Evolutionary conservation across 2,888 invertebrate genomes (phyloP).

Genomic region (Sinopyrophorus schimmeli): DNA sequence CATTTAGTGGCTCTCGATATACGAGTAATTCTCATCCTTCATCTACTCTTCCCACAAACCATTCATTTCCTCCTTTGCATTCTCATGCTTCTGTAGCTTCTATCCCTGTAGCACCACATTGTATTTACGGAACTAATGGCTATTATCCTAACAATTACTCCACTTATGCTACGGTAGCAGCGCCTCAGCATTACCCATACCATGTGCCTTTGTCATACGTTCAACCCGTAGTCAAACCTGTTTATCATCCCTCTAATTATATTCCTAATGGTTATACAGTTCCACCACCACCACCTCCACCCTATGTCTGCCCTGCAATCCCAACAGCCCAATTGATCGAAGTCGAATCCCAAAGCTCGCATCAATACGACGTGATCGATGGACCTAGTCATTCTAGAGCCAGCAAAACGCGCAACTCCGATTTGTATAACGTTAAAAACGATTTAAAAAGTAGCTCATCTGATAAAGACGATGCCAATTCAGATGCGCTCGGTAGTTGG

Average conservation of each 20-base stretch:
- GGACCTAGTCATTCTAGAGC: conserved; percentile 28
- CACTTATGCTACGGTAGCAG: conserved; percentile 30
- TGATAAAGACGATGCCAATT: conserved; percentile 63
- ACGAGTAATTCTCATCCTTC: conserved; percentile 27
- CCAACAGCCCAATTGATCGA: conserved; percentile 73
- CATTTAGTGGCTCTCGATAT: conserved; percentile 39
- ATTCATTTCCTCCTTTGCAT: conserved; percentile 45
- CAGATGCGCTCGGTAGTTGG: conserved; percentile 72
- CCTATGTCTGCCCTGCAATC: conserved; percentile 57
- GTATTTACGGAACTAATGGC: conserved; percentile 39
- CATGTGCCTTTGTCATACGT: conserved; percentile 38
- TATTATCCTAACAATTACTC: conserved; percentile 35
- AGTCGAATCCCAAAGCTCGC: conserved; percentile 57
- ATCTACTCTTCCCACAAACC: conserved; percentile 38
- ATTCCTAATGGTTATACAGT: conserved; percentile 39
- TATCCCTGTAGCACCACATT: conserved; percentile 34
- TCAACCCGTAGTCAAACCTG: conserved; percentile 38
- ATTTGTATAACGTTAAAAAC: conserved; percentile 13
- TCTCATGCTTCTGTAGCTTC: conserved; percentile 33
- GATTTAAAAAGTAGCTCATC: conserved; percentile 29
- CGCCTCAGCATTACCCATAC: conserved; percentile 37
- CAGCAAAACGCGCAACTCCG: conserved; percentile 2
- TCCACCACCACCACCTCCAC: conserved; percentile 53
- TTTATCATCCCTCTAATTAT: conserved; percentile 55
- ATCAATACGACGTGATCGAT: conserved; percentile 46